phyloP scores from a whole-genome alignment of 2,113 vertebrate genomes.

The Osmerus eperlanus region DNA sequence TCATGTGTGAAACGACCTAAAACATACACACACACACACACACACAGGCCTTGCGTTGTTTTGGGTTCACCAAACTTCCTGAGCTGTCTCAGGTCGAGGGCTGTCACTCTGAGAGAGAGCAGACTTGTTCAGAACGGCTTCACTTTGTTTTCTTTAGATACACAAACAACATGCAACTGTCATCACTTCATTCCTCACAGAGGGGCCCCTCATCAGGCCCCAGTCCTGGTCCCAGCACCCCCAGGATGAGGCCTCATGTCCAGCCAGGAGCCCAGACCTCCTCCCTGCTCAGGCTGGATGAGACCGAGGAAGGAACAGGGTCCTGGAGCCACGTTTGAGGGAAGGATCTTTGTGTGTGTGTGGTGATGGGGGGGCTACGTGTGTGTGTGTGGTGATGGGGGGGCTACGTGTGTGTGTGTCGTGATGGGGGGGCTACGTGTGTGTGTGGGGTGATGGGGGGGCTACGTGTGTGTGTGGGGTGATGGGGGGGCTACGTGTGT shows the following conservation, averaged over 20 bases:
- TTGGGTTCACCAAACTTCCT: slow-evolving; percentile 37
- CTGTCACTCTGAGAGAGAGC: slow-evolving; percentile 44
- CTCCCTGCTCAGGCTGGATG: too few relatives aligned
- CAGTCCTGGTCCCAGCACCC: too few relatives aligned
- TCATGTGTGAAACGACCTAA: background rate
- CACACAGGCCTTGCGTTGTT: slow-evolving; percentile 39
- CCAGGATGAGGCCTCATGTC: too few relatives aligned
- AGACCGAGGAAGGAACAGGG: too few relatives aligned
- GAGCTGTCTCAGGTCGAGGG: slow-evolving; percentile 42
- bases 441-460: slow-evolving; percentile 3
- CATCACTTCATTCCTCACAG: slow-evolving; percentile 69
- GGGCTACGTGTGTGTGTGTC: background rate
- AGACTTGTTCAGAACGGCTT: slow-evolving; percentile 65
- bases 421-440: too few relatives aligned
- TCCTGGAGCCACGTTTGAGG: background rate
- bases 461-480: too few relatives aligned
- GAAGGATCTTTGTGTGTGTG: background rate
- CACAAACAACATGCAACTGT: slow-evolving; percentile 67
- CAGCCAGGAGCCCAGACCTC: too few relatives aligned
- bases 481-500: background rate
- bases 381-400: background rate
- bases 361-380: background rate
- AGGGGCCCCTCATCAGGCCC: slow-evolving; percentile 38
- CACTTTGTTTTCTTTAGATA: slow-evolving; percentile 63
- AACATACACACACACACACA: slow-evolving; percentile 2